phyloP scores from a whole-genome alignment of 1,140 invertebrate species.

The Paraescarpia echinospica region DNA sequence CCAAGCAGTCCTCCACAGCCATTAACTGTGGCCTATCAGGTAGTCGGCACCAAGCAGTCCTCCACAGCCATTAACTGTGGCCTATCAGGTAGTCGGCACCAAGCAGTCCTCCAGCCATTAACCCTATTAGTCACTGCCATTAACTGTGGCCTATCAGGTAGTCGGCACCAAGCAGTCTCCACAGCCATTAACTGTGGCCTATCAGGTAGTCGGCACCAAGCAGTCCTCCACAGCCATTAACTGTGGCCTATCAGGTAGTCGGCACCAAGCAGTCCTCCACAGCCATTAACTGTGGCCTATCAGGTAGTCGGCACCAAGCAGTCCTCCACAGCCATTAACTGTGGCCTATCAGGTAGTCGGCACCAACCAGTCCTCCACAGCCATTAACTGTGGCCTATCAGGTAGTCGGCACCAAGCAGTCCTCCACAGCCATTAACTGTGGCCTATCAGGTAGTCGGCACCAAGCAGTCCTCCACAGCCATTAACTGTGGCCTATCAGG shows the following conservation, averaged over 20 bases:
- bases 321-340: not conserved
- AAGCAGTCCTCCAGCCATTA: not conserved
- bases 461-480: not conserved
- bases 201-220: too few species aligned
- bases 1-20: not conserved
- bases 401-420: too few species aligned
- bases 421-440: not conserved
- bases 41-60: not conserved
- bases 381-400: not conserved
- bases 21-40: too few species aligned
- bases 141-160: not conserved
- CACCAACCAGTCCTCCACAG: not conserved
- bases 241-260: not conserved
- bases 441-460: too few species aligned
- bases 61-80: too few species aligned
- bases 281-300: not conserved
- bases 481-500: not conserved
- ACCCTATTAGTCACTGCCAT: too few species aligned
- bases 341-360: too few species aligned
- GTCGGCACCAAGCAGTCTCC: too few species aligned
- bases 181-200: not conserved
- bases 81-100: too few species aligned
- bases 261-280: not conserved
- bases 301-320: too few species aligned
- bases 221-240: not conserved